A percentile compares a stretch with the other conserved stretches of the same genome.
Evolutionary conservation across 2,113 vertebrate genomes (phyloP).

Genomic region (Gasterosteus nipponicus): DNA sequence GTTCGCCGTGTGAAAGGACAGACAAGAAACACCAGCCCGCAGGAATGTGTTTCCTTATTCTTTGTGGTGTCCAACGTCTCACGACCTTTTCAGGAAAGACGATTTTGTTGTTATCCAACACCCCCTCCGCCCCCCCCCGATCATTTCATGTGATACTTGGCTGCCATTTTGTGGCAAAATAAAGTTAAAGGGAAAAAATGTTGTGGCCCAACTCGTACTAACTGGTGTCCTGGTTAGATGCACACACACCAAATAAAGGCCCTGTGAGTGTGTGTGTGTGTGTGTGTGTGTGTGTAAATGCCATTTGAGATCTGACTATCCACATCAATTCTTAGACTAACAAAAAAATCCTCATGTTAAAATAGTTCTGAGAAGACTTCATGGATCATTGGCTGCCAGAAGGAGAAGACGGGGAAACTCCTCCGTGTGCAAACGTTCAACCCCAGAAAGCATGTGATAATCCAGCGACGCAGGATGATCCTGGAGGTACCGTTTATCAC

Average conservation of each 20-base stretch:
- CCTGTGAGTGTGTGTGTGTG: neutral
- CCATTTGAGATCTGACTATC: neutral
- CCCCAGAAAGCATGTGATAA: constrained; percentile 81
- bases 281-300: neutral
- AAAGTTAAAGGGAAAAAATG: neutral
- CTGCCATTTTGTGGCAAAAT: neutral
- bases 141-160: neutral
- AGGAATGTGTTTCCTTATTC: constrained; percentile 57
- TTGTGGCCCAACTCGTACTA: too few species aligned
- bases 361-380: too few species aligned
- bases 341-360: neutral
- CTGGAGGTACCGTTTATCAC: constrained; percentile 77
- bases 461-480: constrained; percentile 79
- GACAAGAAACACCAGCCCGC: constrained; percentile 49
- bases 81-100: constrained; percentile 32
- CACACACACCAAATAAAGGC: constrained; percentile 21
- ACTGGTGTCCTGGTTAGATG: constrained; percentile 40
- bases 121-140: neutral
- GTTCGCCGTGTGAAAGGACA: constrained; percentile 29
- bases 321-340: neutral
- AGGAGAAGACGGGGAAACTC: constrained; percentile 34
- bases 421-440: constrained; percentile 76
- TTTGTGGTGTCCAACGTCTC: constrained; percentile 13
- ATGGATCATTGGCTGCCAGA: neutral
- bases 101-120: constrained; percentile 5